phyloP scores from a whole-genome alignment of 2,113 vertebrate genomes.

The Beaufortia kweichowensis region DNA sequence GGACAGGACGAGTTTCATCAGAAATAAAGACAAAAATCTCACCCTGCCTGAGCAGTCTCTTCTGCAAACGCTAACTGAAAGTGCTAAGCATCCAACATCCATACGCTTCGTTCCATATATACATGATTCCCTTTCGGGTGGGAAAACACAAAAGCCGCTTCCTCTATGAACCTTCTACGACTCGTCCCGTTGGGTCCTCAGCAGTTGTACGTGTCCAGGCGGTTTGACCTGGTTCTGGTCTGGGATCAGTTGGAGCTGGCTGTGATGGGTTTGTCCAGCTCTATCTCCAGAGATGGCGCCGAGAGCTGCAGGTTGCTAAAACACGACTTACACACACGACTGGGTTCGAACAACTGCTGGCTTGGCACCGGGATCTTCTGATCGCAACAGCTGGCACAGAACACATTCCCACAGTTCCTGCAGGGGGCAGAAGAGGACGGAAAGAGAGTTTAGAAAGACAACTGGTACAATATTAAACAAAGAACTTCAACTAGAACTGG shows the following conservation, averaged over 20 bases:
- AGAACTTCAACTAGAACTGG: too few species aligned
- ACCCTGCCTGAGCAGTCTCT: constrained; percentile 39
- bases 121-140: constrained; percentile 44
- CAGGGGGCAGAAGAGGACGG: constrained; percentile 30
- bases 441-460: not conserved
- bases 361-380: constrained; percentile 98
- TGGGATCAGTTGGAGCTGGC: constrained; percentile 86
- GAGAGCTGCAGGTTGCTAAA: constrained; percentile 85
- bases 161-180: constrained; percentile 56
- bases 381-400: constrained; percentile 96
- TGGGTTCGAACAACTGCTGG: constrained; percentile 96
- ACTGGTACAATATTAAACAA: too few species aligned
- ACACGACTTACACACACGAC: constrained; percentile 90
- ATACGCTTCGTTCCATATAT: constrained; percentile 40
- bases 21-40: not conserved
- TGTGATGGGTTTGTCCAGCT: constrained; percentile 92
- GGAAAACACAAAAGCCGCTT: not conserved
- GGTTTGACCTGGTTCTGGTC: constrained; percentile 21
- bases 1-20: not conserved
- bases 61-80: constrained; percentile 47
- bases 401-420: constrained; percentile 98
- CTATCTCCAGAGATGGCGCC: constrained; percentile 78
- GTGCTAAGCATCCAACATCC: constrained; percentile 51
- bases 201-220: not conserved
- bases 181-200: constrained; percentile 47